Conservation (phyloP, 23 tunicate genomes). For the Styela clava region DNA sequence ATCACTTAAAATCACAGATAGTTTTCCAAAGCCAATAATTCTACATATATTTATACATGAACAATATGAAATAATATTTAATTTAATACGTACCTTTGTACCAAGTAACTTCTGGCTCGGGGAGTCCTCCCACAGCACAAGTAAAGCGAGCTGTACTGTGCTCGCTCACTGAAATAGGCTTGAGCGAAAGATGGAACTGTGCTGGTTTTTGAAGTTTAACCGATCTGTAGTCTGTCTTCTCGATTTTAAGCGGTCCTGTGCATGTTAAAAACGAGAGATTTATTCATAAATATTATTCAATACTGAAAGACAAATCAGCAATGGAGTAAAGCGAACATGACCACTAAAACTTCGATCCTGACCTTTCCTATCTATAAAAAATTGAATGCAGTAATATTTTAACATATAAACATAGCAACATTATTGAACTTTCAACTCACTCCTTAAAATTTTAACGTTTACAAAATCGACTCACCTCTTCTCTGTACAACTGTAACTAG, state of each 20-base stretch:
- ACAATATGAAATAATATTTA: background rate
- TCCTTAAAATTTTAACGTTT: background rate
- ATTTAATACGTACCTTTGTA: conserved; percentile 58
- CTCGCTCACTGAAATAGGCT: conserved; percentile 64
- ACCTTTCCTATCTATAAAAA: no score
- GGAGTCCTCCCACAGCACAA: conserved; percentile 74
- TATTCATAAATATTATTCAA: no score
- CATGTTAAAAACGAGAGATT: background rate
- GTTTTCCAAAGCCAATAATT: no score
- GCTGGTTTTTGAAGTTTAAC: conserved; percentile 77
- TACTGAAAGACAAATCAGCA: no score
- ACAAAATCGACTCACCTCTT: conserved; percentile 45
- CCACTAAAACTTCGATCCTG: no score
- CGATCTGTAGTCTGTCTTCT: conserved; percentile 34
- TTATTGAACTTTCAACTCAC: no score
- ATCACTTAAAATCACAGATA: no score
- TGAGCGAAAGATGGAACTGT: conserved; percentile 59
- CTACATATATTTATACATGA: no score
- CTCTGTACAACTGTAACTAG: conserved; percentile 76
- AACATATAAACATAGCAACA: no score
- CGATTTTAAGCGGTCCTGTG: conserved; percentile 68
- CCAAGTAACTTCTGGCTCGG: conserved; percentile 94
- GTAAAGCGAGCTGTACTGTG: conserved; percentile 78
- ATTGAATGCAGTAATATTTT: no score
- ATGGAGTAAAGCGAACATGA: no score